Evolutionary conservation across 2,888 invertebrate genomes (phyloP), one percentile per base, ranked within the genome.

Genomic region (Elmis aenea): DNA sequence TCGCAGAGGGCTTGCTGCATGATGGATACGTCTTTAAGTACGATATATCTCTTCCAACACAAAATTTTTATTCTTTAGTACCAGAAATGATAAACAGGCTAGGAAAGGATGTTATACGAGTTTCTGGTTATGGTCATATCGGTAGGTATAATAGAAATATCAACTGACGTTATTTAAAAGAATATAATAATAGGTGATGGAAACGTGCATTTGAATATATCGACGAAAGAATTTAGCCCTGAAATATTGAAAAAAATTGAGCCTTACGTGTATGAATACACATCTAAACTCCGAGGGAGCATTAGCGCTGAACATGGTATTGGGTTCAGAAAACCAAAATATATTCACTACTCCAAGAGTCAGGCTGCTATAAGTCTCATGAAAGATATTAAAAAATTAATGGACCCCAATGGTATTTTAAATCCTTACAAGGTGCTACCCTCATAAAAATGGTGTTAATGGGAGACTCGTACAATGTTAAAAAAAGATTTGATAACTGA

Each of bases 251-350:
- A 74, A 3, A 70, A 76, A 48, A 74, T 97, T 38, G 96, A 97
- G 61, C 95, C 96, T 0, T 95, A 79, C 63, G 77, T 99, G 10
- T 99, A 87, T 64, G 90, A 96, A 64, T 89, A 86, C 71, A 85
- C 90, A 0, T 74, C 85, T 0, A 74, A 82, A 48, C 65, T 85
- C 23, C 78, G 75, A 13, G 97, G 97, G 1, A 96, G 96, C 53
- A 74, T 90, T 1, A 95, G 95, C 61, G 96, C 97, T 0, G 99
- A 99, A 66, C 99, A 99, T 65, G 99, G 99, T 0, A 81, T 99
- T 18, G 99, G 96, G 1, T 88, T 92, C 59, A 79, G 84, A 40
- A 93, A 94, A 61, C 77, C 82, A 1, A 76, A 87, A 52, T 92
- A 81, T 67, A 76, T 95, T 33, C 79, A 81, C 49, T 87, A 83